Evolutionary conservation across 2,888 invertebrate species (phyloP).

Genomic region (Lochmaea capreae): DNA sequence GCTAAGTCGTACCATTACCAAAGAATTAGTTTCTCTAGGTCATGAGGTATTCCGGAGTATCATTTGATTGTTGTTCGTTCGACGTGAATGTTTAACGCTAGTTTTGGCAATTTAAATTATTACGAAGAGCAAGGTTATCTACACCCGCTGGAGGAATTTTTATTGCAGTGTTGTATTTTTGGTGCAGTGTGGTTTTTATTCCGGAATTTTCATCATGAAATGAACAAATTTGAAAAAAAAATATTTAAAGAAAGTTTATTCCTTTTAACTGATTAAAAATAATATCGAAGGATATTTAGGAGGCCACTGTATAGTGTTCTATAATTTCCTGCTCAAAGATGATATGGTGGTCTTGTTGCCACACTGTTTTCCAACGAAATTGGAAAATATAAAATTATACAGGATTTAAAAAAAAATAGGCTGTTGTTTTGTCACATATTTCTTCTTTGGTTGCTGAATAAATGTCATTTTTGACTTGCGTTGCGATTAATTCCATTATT

Average conservation of each 20-base stretch:
- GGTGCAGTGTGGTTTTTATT: not conserved
- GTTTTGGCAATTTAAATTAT: slow-evolving; percentile 35
- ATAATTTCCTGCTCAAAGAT: no score
- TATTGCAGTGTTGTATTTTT: slow-evolving; percentile 2
- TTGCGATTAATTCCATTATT: no score
- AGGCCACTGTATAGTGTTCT: no score
- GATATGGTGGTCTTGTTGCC: no score
- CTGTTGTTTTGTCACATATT: no score
- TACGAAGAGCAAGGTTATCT: slow-evolving; percentile 40
- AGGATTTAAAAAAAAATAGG: no score
- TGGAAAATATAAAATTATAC: no score
- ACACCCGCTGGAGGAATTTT: slow-evolving; percentile 1
- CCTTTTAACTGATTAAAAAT: no score
- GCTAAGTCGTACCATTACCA: slow-evolving; percentile 57
- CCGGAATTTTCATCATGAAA: not conserved
- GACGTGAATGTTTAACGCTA: slow-evolving; percentile 37
- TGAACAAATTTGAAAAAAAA: not conserved
- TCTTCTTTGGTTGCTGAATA: no score
- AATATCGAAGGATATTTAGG: no score
- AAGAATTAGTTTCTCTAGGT: slow-evolving; percentile 61
- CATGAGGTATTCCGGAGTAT: slow-evolving; percentile 57
- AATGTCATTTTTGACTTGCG: no score
- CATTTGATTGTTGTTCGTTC: slow-evolving; percentile 53
- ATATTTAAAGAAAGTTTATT: not conserved
- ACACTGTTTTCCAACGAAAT: no score